Percentiles rank a stretch among this genome's conserved stretches.
Conservation (phyloP, 1,140 invertebrate species). For the Leptonema lineaticorne region DNA sequence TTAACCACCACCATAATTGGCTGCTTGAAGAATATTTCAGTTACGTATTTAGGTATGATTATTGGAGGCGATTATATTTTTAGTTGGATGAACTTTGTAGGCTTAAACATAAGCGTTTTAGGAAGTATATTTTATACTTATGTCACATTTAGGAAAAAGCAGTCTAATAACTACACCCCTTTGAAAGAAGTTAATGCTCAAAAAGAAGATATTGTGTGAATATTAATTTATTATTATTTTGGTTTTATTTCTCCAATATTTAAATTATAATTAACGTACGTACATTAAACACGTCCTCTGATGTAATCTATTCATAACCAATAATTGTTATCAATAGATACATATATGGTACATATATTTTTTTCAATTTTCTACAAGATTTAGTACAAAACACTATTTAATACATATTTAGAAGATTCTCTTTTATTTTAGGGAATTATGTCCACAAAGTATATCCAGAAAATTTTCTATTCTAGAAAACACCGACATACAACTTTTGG, state of each 20-base stretch:
- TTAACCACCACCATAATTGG: conserved; percentile 98
- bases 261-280: not conserved
- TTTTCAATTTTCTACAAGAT: no score
- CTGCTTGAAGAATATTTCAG: conserved; percentile 91
- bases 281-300: not conserved
- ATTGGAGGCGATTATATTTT: conserved; percentile 98
- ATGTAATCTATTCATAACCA: no score
- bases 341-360: no score
- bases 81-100: conserved; percentile 89
- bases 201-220: conserved; percentile 16
- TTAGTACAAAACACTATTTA: no score
- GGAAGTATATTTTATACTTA: conserved; percentile 80
- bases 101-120: conserved; percentile 87
- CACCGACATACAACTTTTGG: no score
- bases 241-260: not conserved
- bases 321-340: no score
- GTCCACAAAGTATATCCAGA: no score
- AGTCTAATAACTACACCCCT: conserved; percentile 43
- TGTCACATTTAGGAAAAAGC: conserved; percentile 70
- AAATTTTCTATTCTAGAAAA: no score
- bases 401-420: no score
- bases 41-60: conserved; percentile 94
- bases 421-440: no score
- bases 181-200: not conserved
- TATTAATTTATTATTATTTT: not conserved